These are phyloP conservation scores for Leptarthrus brevirostris DNA, from an alignment of 2,888 invertebrate genomes.

Conservation along the genomic window DNA sequence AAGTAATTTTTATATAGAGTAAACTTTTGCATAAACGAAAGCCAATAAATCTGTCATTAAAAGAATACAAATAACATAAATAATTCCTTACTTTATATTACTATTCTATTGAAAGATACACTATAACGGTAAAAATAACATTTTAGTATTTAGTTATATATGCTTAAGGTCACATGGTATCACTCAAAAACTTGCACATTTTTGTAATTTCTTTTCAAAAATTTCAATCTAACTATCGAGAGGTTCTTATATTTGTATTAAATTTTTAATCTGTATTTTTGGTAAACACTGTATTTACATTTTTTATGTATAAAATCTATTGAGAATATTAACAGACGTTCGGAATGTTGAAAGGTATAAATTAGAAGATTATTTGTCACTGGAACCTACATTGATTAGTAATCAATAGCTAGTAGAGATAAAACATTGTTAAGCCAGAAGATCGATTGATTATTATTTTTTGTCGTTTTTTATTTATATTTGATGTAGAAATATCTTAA, in stretches of 20 bases:
- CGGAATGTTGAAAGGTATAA: conserved; percentile 28
- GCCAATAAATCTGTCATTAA: not conserved
- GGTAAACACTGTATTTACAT: conserved; percentile 19
- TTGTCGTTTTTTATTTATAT: too few species aligned
- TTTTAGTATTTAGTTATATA: conserved; percentile 38
- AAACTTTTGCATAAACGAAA: too few species aligned
- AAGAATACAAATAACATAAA: not conserved
- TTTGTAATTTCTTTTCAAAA: conserved; percentile 34
- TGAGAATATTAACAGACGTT: conserved; percentile 2
- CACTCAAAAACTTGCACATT: conserved; percentile 62
- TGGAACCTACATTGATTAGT: too few species aligned
- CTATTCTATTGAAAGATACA: not conserved
- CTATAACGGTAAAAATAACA: conserved; percentile 41
- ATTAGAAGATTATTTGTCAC: conserved; percentile 3
- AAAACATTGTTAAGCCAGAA: too few species aligned
- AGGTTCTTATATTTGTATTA: conserved; percentile 24
- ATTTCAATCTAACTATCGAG: conserved; percentile 51
- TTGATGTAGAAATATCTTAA: too few species aligned
- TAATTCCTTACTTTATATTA: not conserved
- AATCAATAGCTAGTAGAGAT: too few species aligned
- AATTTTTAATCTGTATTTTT: conserved; percentile 2
- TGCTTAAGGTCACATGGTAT: conserved; percentile 67
- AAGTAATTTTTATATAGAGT: too few species aligned
- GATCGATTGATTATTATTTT: too few species aligned
- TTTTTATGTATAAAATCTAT: conserved; percentile 34